Conservation (phyloP, 2,888 invertebrate genomes). For the Phortica okadai region DNA sequence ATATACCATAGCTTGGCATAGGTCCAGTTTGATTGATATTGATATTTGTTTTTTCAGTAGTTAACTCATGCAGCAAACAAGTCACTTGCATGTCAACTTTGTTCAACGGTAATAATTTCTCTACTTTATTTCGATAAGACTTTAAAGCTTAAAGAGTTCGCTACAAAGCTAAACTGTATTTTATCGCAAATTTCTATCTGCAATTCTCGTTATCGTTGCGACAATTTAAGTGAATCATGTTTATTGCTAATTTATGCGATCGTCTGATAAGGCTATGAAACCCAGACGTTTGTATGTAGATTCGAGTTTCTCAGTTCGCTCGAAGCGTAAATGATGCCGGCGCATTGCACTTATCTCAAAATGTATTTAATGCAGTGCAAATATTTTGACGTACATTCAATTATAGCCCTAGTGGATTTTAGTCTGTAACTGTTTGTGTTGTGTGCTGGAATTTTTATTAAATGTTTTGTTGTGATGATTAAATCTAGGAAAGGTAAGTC, state of each 20-base stretch:
- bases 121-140: slow-evolving; percentile 15
- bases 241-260: slow-evolving; percentile 54
- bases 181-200: background rate
- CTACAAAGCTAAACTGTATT: background rate
- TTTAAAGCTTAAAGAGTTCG: background rate
- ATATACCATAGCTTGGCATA: background rate
- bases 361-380: slow-evolving; percentile 1
- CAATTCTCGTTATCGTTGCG: slow-evolving; percentile 45
- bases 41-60: background rate
- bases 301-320: background rate
- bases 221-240: slow-evolving; percentile 61
- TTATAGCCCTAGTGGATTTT: background rate
- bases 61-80: background rate
- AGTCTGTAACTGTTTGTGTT: no score
- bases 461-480: no score
- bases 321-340: background rate
- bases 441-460: no score
- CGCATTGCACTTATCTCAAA: background rate
- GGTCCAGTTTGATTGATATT: background rate
- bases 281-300: background rate
- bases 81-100: background rate
- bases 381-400: slow-evolving; percentile 14
- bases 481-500: no score
- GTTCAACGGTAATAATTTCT: slow-evolving; percentile 18
- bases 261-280: slow-evolving; percentile 39